Conservation (phyloP, 1,140 invertebrate genomes). For the Geopemphigus sp. region DNA sequence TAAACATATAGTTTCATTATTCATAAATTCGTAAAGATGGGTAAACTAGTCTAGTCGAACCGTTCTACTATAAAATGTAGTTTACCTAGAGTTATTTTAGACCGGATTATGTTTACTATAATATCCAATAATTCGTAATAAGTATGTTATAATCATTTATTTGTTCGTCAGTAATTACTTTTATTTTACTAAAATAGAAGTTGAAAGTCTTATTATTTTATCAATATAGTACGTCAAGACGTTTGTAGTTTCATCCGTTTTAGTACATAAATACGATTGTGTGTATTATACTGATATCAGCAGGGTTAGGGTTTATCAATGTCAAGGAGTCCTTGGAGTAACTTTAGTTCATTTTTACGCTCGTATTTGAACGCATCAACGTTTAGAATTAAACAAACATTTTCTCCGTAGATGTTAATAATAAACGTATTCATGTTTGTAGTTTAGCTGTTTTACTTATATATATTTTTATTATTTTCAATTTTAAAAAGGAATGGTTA, state of each 20-base stretch:
- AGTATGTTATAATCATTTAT: too few species aligned
- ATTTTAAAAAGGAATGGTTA: not conserved
- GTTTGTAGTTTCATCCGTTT: not conserved
- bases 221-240: constrained; percentile 20
- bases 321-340: constrained; percentile 48
- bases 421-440: too few species aligned
- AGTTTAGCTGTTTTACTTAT: not conserved
- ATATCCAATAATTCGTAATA: too few species aligned
- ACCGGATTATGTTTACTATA: not conserved
- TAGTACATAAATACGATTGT: constrained; percentile 4
- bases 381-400: constrained; percentile 12
- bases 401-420: not conserved
- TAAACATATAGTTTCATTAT: not conserved
- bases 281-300: constrained; percentile 1
- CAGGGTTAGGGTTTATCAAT: constrained; percentile 45
- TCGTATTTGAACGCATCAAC: constrained; percentile 21
- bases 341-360: constrained; percentile 23
- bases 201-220: not conserved
- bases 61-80: not conserved
- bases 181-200: not conserved
- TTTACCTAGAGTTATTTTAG: not conserved
- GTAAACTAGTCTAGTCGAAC: not conserved
- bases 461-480: constrained; percentile 1
- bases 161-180: not conserved
- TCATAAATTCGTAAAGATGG: not conserved